Percentiles rank a stretch among this genome's conserved stretches.
Evolutionary conservation across 2,797 vertebrate species (phyloP).

Genomic region (Liparis tanakae): DNA sequence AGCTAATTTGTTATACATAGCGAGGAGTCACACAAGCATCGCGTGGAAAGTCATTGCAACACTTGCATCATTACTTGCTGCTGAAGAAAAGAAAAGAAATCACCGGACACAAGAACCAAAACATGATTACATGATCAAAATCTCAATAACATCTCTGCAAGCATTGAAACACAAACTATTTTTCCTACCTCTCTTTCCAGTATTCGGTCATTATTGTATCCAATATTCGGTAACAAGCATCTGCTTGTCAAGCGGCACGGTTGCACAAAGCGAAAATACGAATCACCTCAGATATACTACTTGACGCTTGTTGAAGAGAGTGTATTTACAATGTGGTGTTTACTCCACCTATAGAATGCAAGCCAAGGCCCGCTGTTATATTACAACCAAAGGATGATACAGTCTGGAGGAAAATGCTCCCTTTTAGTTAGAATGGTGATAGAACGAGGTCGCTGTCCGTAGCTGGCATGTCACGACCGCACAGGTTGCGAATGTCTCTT

Average conservation of each 20-base stretch:
- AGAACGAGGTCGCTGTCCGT: neutral
- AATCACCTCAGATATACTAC: neutral
- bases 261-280: neutral
- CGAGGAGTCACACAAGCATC: neutral
- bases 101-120: neutral
- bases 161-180: neutral
- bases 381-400: neutral
- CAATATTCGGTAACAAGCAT: neutral
- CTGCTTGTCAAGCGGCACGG: neutral
- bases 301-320: neutral
- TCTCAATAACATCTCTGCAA: neutral
- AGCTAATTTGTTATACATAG: neutral
- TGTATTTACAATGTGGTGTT: neutral
- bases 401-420: neutral
- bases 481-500: neutral
- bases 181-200: neutral
- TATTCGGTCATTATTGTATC: neutral
- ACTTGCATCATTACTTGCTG: neutral
- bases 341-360: neutral
- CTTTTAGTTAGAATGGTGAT: neutral
- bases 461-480: neutral
- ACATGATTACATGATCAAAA: neutral
- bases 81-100: neutral
- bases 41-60: neutral
- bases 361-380: neutral